Percentiles rank a stretch among this genome's conserved stretches.
Evolutionary conservation across 2,113 vertebrate genomes (phyloP).

Genomic region (Tupaia chinensis): DNA sequence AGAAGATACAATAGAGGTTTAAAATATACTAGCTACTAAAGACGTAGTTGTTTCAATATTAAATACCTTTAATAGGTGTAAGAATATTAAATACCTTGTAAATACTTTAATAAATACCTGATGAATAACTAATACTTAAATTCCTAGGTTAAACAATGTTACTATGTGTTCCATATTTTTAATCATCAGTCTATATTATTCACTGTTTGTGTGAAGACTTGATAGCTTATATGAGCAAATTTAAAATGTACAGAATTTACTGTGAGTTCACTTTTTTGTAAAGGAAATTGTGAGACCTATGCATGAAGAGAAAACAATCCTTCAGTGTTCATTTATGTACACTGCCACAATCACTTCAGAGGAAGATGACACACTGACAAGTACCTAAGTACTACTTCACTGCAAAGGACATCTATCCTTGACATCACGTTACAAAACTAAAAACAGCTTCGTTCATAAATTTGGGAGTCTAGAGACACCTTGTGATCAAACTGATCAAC

Average conservation of each 20-base stretch:
- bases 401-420: neutral
- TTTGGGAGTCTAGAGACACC: constrained; percentile 78
- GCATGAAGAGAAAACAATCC: neutral
- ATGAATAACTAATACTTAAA: neutral
- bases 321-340: neutral
- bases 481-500: constrained; percentile 79
- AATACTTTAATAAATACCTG: constrained; percentile 30
- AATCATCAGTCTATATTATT: constrained; percentile 4
- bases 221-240: neutral
- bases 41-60: neutral
- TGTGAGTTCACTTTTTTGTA: constrained; percentile 9
- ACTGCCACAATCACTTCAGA: neutral
- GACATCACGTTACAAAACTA: neutral
- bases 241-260: neutral
- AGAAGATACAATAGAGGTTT: constrained; percentile 26
- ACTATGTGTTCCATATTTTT: neutral
- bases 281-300: neutral
- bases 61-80: neutral
- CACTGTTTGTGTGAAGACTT: neutral
- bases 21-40: neutral
- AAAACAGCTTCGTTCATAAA: constrained; percentile 18
- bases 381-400: neutral
- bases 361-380: neutral
- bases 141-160: neutral
- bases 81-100: neutral